Evolutionary conservation across 2,888 invertebrate species (phyloP), one percentile per base, ranked within the genome.

Genomic region (Lagria hirta): DNA sequence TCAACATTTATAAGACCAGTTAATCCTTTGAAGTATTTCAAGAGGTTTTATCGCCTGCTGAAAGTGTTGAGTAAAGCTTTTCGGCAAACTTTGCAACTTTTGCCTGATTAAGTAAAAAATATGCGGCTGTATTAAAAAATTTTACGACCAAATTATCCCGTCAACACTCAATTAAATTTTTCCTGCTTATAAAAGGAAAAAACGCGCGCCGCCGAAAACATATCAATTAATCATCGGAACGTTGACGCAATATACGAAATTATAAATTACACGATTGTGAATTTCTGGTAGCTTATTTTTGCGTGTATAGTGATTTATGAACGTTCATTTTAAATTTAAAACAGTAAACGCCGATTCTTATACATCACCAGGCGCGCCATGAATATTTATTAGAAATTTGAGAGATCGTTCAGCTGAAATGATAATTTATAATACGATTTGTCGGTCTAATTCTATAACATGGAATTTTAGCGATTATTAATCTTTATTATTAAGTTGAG

Each of bases 11-110:
- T 29, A 45, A 45, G 34, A 40, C 38, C 22, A 22, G 30, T 34
- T 27, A 45, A 28, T 40, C 34, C 45, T 45, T 45, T 45, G 45
- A 45, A 40, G 45, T 40, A 40, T 45, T 34, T 40, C 45, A 24
- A 38, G 34, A 28, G 38, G 45, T 35, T 45, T 45, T 40, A 45
- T 45, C 40, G 23, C 20, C 18, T 45, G 22, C 23, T 43, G 24
- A 37, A 32, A 32, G 35, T 37, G 38, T 43, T 43, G 36, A 43
- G 36, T 37, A 21, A 22, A 36, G 30, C 22, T 37, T 36, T 27
- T 12, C 37, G 24, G 17, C 35, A 24, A 28, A 37, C 28, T 36
- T 27, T 10, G 14, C 20, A 23, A 34, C 12, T 27, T 37, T 28
- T 22, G 30, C 20, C 6, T 30, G 30, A 37, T 37, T 24, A 26